These are phyloP conservation scores for Thamnophis elegans DNA, from an alignment of 2,797 vertebrate genomes.

Conservation along the genomic window DNA sequence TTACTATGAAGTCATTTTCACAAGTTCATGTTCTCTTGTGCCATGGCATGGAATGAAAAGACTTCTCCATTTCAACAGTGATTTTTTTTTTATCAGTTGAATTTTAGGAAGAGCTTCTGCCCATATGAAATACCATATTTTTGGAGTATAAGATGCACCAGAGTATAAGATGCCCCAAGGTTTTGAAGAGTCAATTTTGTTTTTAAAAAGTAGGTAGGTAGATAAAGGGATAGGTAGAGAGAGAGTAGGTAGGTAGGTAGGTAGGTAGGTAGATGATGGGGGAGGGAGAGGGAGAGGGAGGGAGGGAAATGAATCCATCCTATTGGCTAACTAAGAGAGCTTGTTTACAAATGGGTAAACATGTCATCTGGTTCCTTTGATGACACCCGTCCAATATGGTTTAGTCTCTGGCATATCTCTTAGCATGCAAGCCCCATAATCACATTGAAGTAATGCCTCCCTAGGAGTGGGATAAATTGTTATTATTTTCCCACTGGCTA, in stretches of 20 bases:
- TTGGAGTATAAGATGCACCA: no score
- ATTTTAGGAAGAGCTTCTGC: slow-evolving; percentile 33
- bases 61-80: slow-evolving; percentile 1
- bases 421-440: background rate
- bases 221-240: no score
- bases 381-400: background rate
- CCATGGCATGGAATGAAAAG: slow-evolving; percentile 20
- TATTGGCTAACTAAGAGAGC: slow-evolving; percentile 6
- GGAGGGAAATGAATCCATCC: background rate
- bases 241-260: no score
- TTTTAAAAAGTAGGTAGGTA: no score
- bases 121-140: background rate
- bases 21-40: slow-evolving; percentile 4
- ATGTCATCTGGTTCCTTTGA: background rate
- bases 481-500: slow-evolving; percentile 13
- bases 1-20: slow-evolving; percentile 16
- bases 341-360: background rate
- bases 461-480: background rate
- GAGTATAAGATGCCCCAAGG: no score
- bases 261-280: no score
- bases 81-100: slow-evolving; percentile 22
- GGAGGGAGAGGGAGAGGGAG: no score
- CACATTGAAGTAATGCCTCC: background rate
- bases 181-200: no score
- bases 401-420: background rate